Base-by-base conservation (phyloP, 2,113 vertebrate genomes). In the Ameiurus melas region DNA sequence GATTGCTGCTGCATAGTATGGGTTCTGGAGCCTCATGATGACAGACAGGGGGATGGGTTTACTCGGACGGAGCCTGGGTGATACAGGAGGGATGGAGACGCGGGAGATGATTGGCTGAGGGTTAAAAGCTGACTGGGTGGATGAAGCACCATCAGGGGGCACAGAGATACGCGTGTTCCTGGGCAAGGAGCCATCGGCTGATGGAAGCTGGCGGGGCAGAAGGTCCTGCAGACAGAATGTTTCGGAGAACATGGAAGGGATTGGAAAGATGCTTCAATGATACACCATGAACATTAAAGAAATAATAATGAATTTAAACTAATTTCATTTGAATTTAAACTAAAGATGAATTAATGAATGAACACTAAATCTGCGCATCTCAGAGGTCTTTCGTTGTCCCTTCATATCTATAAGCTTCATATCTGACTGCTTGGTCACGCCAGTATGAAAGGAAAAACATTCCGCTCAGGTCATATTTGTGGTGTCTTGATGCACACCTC, bases 1-100 rank as follows among this genome's bases (percentile, higher is more conserved):
- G 19, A 36, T 5, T 60, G 77, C 89, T 0, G 9, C 81, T 19
- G 82, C 83, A 90, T 93, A 95, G 6, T 91, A 71, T 0, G 97
- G 97, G 8, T 97, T 97, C 89, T 97, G 97, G 58, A 97, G 94
- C 78, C 96, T 96, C 94, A 98, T 96, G 88, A 98, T 97, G 93
- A 98, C 95, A 17, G 97, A 97, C 66, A 98, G 96, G 0, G 97
- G 97, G 82, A 97, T 95, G 20, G 96, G 96, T 43, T 91, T 94
- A 83, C 92, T 95, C 5, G 92, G 91, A 10, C 90, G 94, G 2
- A 89, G 47, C 88, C 90, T 92, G 1, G 93, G 20, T 66, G 84
- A 79, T 9, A 91, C 53, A 0, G 97, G 97, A 0, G 97, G 97
- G 68, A 97, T 96, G 9, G 96, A 95, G 85, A 97, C 97, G 4